Percentiles rank a stretch among this genome's conserved stretches.
These are phyloP conservation scores for Trachythela sp. DNA, from an alignment of 64 coral and sea anemone genomes.

Conservation along the genomic window DNA sequence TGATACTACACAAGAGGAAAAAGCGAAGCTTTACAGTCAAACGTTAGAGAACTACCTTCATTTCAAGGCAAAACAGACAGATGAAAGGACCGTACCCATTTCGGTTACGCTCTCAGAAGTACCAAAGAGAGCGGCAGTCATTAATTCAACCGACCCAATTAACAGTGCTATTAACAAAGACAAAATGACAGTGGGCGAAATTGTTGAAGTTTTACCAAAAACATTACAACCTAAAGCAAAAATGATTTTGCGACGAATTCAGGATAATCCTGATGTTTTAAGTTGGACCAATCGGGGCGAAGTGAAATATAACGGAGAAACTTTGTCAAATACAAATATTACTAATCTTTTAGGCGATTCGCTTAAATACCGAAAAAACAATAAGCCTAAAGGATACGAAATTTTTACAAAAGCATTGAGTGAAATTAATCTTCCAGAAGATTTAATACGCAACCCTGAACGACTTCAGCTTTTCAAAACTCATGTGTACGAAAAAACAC, in stretches of 20 bases:
- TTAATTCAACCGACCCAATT: not conserved
- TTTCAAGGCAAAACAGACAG: not conserved
- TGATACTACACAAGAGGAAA: not conserved
- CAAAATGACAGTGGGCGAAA: not conserved
- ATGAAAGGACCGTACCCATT: not conserved
- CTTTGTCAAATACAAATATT: too few relatives aligned
- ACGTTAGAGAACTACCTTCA: conserved; percentile 21
- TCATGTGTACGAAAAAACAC: too few relatives aligned
- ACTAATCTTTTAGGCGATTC: too few relatives aligned
- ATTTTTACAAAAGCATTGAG: too few relatives aligned
- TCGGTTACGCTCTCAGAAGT: not conserved
- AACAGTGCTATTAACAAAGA: not conserved
- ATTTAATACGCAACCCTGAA: too few relatives aligned
- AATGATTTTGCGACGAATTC: conserved; percentile 34
- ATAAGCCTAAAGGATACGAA: too few relatives aligned
- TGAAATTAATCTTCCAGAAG: too few relatives aligned
- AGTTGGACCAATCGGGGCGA: conserved; percentile 3
- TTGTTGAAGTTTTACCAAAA: conserved; percentile 18
- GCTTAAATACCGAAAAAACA: too few relatives aligned
- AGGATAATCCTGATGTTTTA: conserved; percentile 4
- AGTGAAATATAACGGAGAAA: too few relatives aligned
- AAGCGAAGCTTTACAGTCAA: not conserved
- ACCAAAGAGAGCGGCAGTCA: not conserved
- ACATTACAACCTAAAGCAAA: conserved; percentile 41
- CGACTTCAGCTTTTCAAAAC: too few relatives aligned